Evolutionary conservation across 2,797 vertebrate genomes (phyloP), one percentile per base, ranked within the genome.

Genomic region (Sibirionetta formosa): DNA sequence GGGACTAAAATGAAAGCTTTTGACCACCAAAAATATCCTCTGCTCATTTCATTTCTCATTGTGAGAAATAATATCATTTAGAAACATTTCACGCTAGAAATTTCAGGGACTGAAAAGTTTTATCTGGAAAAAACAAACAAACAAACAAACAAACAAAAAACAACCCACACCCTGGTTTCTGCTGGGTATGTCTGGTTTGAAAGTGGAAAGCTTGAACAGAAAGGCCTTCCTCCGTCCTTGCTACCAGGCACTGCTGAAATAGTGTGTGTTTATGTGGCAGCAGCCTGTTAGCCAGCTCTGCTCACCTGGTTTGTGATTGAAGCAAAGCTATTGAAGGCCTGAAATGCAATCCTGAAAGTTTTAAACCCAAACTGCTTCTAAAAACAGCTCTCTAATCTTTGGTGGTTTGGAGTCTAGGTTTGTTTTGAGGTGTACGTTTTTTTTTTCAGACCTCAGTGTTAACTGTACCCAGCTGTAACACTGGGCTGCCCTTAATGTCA

Each of bases 371-470:
- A 42, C 92, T 77, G 92, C 93, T 94, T 97, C 94, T 96, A 83
- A 96, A 97, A 97, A 96, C 95, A 95, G 58, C 92, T 91, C 85
- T 46, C 83, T 92, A 93, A 96, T 96, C 96, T 97, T 86, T 56
- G 70, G 95, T 84, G 96, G 96, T 90, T 96, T 92, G 91, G 86
- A 94, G 89, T 72, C 42, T 85, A 65, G 80, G 70, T 82, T 94
- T 84, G 61, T 75, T 75, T 64, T 91, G 96, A 95, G 93, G 95
- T 87, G 56, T n/a, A 72, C 65, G 81, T 44, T 1, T 91, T 94
- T 72, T 95, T 72, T 95, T 82, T 91, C 80, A 82, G 69, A 27
- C 79, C 63, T 82, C 58, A 56, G 69, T 75, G 91, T 87, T 94
- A 96, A 95, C 94, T 95, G 91, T 93, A 78, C 95, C 88, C 96